phyloP scores from a whole-genome alignment of 2,113 vertebrate species.

The Rhea pennata region DNA sequence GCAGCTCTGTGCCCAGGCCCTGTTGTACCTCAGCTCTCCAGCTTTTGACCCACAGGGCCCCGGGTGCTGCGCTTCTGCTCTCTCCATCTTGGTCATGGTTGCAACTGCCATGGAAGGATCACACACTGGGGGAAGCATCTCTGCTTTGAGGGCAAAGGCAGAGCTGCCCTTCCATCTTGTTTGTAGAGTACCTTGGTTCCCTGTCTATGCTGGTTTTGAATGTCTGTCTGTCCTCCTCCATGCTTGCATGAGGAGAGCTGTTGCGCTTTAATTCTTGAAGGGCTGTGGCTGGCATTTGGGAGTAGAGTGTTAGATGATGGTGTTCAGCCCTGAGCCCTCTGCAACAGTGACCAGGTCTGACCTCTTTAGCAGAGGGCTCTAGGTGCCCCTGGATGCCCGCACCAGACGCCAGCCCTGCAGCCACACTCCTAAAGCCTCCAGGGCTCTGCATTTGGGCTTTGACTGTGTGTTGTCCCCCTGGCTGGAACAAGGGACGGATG shows the following conservation, averaged over 20 bases:
- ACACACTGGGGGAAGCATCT: not conserved
- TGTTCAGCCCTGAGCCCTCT: not conserved
- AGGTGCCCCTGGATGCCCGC: not conserved
- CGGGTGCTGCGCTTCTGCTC: not conserved
- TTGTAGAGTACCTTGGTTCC: not conserved
- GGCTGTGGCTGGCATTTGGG: not conserved
- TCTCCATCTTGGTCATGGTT: accelerated
- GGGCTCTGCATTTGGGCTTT: not conserved
- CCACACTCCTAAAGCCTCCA: not conserved
- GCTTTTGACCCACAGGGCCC: not conserved
- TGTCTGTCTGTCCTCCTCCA: accelerated
- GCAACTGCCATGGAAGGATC: not conserved
- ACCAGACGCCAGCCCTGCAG: not conserved
- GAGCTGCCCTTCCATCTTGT: not conserved
- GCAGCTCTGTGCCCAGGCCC: accelerated
- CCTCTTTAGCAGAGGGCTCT: not conserved
- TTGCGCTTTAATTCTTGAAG: not conserved
- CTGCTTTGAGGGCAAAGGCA: not conserved
- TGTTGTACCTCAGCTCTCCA: accelerated
- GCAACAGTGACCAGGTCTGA: not conserved
- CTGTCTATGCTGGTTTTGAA: not conserved
- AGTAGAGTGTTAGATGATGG: not conserved
- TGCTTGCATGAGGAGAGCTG: accelerated
- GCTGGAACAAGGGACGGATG: not conserved
- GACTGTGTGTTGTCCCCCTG: not conserved